Evolutionary conservation across 2,888 invertebrate genomes (phyloP).

Genomic region (Nesidiocoris tenuis): DNA sequence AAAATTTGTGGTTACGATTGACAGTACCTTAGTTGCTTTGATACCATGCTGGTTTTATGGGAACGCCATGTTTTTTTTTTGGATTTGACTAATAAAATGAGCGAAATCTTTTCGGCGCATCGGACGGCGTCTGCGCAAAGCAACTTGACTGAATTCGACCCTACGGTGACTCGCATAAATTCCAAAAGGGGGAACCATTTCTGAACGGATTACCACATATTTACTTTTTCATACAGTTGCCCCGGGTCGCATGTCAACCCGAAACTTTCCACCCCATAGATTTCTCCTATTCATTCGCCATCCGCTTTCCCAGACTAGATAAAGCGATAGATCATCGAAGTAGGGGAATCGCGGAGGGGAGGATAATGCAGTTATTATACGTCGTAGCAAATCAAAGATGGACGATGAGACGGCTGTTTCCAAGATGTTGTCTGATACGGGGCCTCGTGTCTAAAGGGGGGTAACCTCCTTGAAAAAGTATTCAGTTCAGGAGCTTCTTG

Average conservation of each 20-base stretch:
- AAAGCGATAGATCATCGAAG: constrained; percentile 40
- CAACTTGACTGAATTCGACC: too few species aligned
- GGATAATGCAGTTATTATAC: constrained; percentile 41
- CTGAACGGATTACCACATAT: background rate
- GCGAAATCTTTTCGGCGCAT: too few species aligned
- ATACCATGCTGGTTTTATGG: too few species aligned
- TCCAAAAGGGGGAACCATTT: background rate
- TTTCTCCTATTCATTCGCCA: background rate
- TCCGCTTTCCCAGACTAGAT: constrained; percentile 20
- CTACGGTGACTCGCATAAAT: too few species aligned
- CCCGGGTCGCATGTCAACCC: background rate
- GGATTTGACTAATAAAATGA: too few species aligned
- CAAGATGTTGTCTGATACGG: background rate
- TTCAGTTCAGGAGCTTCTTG: background rate
- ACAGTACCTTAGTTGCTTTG: too few species aligned
- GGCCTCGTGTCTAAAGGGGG: background rate
- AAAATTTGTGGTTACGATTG: too few species aligned
- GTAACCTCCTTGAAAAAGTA: background rate
- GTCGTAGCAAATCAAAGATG: constrained; percentile 33
- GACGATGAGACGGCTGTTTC: background rate
- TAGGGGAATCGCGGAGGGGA: constrained; percentile 11
- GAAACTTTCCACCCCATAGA: background rate
- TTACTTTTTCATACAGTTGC: background rate
- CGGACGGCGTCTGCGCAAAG: too few species aligned
- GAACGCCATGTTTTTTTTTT: too few species aligned